These are phyloP conservation scores for Kryptopterus vitreolus DNA, from an alignment of 2,797 vertebrate species.

Conservation along the genomic window DNA sequence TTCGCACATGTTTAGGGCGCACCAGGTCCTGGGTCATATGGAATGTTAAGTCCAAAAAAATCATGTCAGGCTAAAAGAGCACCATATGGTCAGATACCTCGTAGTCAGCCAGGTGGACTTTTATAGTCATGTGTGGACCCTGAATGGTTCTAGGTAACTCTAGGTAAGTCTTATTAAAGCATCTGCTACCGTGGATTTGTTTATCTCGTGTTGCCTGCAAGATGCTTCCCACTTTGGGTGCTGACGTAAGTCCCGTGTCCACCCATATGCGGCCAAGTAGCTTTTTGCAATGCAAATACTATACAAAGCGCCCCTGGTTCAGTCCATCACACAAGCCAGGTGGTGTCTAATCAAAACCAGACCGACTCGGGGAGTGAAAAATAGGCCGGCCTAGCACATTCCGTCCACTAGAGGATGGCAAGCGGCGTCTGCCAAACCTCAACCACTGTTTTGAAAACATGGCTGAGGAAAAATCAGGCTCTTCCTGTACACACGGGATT, in stretches of 20 bases:
- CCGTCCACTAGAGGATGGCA: conserved; percentile 73
- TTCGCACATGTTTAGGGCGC: background rate
- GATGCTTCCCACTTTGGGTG: conserved; percentile 38
- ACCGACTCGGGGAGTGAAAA: conserved; percentile 69
- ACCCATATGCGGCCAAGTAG: conserved; percentile 35
- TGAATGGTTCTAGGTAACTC: too few relatives aligned
- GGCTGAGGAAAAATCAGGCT: conserved; percentile 35
- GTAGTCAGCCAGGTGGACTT: conserved; percentile 31
- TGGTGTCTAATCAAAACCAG: conserved; percentile 80
- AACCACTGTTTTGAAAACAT: conserved; percentile 50
- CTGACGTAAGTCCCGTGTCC: conserved; percentile 30
- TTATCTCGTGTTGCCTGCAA: conserved; percentile 12
- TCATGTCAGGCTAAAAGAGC: conserved; percentile 24
- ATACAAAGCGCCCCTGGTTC: conserved; percentile 67
- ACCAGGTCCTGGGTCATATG: background rate
- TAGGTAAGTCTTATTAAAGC: conserved; percentile 34
- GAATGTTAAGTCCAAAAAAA: conserved; percentile 26
- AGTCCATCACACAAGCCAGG: conserved; percentile 65
- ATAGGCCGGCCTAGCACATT: conserved; percentile 72
- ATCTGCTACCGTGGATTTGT: conserved; percentile 27
- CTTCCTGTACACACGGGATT: conserved; percentile 39
- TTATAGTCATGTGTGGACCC: conserved; percentile 43
- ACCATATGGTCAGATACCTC: conserved; percentile 40
- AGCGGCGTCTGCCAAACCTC: conserved; percentile 53
- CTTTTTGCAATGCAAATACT: conserved; percentile 63